Percentiles rank a stretch among this genome's conserved stretches.
Conservation (phyloP, 2,113 vertebrate genomes). For the Psammodynastes pulverulentus region DNA sequence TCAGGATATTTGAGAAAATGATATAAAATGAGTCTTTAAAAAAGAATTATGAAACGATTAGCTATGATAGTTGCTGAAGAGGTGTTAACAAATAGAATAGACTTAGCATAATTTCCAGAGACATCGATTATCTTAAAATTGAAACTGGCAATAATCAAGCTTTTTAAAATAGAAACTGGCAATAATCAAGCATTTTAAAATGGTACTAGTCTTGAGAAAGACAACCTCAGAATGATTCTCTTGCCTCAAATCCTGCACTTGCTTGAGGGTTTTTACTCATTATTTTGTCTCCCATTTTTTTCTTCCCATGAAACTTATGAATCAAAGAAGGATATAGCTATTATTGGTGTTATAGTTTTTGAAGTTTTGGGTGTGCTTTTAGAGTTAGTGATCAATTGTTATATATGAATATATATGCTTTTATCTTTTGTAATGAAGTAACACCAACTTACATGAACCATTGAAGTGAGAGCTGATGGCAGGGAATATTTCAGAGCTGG, state of each 20-base stretch:
- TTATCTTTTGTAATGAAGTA: background rate
- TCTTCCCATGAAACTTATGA: background rate
- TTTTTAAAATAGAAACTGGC: background rate
- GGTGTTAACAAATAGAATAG: background rate
- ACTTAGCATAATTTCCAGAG: background rate
- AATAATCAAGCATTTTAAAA: background rate
- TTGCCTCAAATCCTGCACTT: background rate
- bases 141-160: background rate
- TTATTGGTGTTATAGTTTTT: background rate
- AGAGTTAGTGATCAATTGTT: background rate
- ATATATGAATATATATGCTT: background rate
- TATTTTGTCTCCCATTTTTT: background rate
- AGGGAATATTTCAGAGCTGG: background rate
- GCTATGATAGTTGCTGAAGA: background rate
- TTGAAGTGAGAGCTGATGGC: background rate
- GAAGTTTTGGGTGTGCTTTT: background rate
- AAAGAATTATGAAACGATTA: background rate
- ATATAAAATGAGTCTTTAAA: background rate
- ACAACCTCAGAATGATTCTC: background rate
- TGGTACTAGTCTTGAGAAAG: background rate
- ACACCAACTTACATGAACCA: background rate
- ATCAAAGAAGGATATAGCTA: background rate
- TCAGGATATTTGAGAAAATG: background rate
- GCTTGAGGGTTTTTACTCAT: background rate
- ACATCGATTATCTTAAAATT: background rate